Percentiles rank a stretch among this genome's conserved stretches.
These are phyloP conservation scores for Nemurella pictetii DNA, from an alignment of 2,888 invertebrate genomes.

Conservation along the genomic window DNA sequence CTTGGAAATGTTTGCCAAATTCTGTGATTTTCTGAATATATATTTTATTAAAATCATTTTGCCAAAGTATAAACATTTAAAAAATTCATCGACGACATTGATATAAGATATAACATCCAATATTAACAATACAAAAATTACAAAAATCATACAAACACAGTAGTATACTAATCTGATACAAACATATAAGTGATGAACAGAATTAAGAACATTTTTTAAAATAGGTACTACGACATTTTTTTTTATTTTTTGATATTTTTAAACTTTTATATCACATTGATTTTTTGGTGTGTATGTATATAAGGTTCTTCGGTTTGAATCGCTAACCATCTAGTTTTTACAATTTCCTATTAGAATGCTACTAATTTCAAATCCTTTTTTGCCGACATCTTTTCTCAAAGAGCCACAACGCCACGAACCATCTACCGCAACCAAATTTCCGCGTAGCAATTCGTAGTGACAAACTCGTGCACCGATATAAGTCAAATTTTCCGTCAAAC, in stretches of 20 bases:
- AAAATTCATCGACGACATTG: background rate
- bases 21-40: background rate
- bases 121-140: background rate
- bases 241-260: background rate
- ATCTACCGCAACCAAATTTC: too few species aligned
- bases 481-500: too few species aligned
- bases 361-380: background rate
- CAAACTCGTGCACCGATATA: too few species aligned
- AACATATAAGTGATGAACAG: too few species aligned
- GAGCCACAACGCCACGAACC: background rate
- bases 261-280: conserved; percentile 6
- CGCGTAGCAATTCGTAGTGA: too few species aligned
- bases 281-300: conserved; percentile 18
- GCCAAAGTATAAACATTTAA: background rate
- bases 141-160: too few species aligned
- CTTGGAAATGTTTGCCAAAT: background rate
- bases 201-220: background rate
- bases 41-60: background rate
- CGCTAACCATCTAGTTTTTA: background rate
- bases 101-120: background rate
- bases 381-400: background rate
- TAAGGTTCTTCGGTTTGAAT: conserved; percentile 3
- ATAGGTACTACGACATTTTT: background rate
- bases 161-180: too few species aligned
- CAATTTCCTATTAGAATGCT: background rate